Base-by-base conservation (phyloP, 2,888 invertebrate genomes). In the Stenurella melanura region DNA sequence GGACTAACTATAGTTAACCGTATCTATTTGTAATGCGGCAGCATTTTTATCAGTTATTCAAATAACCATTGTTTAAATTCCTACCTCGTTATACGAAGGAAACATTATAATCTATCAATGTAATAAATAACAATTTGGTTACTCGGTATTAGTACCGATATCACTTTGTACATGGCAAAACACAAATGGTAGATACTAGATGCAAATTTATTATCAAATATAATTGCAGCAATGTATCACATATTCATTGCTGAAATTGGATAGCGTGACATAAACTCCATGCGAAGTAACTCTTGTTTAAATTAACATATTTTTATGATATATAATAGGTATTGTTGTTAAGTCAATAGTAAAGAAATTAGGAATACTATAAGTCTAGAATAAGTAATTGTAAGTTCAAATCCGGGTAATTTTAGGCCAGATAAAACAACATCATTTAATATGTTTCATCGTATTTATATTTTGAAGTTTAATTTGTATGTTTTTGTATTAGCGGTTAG, bases 191-290 rank as follows among this genome's bases (percentile, higher is more conserved):
- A 82, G 84, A 85, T 86, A 85, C 84, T 83, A 34, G 85, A 83
- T 84, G 84, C 81, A 83, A 84, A 86, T 86, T 85, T 85, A 86
- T 86, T 83, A 83, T 82, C 84, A 80, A 67, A 85, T 85, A 79
- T 84, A 86, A 85, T 85, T 86, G 85, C 85, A 82, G 80, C 84
- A 78, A 83, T 85, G 81, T 81, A 83, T 81, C 85, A 82, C 21
- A 56, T 30, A 71, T 67, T 60, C 75, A 72, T 71, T 75, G 70
- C 70, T 58, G 71, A 60, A 75, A 75, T 72, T 61, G 61, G 58
- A 71, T 75, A 67, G 67, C 57, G 60, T 75, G 67, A 68, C 67
- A 38, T 50, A 50, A 54, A 17, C 19, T 17, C 57, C 61, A 69
- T 74, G 68, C 34, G 50, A 74, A 69, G 67, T 60, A 63, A 42